These are phyloP conservation scores for Ephialtes manifestator DNA, from an alignment of 2,888 invertebrate genomes.

Conservation along the genomic window DNA sequence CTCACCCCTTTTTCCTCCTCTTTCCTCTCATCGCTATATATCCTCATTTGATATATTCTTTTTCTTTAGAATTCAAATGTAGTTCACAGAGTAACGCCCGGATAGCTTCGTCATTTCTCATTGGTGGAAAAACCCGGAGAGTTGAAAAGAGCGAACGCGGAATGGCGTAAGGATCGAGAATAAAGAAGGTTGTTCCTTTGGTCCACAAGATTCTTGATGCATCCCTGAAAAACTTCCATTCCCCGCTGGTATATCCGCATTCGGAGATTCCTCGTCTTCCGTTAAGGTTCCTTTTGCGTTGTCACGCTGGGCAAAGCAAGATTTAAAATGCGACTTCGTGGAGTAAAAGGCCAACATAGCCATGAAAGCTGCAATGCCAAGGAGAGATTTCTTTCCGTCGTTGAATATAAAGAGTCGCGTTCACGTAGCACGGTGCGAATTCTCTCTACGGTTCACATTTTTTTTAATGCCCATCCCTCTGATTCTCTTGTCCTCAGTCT, in stretches of 20 bases:
- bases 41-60: slow-evolving; percentile 32
- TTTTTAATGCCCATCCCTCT: slow-evolving; percentile 42
- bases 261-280: neutral
- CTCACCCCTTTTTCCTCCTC: slow-evolving; percentile 13
- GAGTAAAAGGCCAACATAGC: slow-evolving; percentile 32
- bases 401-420: slow-evolving; percentile 48
- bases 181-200: slow-evolving; percentile 51
- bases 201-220: slow-evolving; percentile 35
- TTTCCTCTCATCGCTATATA: neutral
- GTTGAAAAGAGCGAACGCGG: slow-evolving; percentile 31
- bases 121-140: slow-evolving; percentile 41
- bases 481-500: slow-evolving; percentile 42
- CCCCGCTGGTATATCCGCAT: neutral
- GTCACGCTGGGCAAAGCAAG: slow-evolving; percentile 34
- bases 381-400: slow-evolving; percentile 40
- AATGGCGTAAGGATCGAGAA: slow-evolving; percentile 1
- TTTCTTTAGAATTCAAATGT: slow-evolving; percentile 62
- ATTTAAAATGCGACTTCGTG: slow-evolving; percentile 57
- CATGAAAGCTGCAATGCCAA: slow-evolving; percentile 6
- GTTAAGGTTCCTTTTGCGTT: slow-evolving; percentile 19
- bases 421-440: neutral
- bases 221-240: slow-evolving; percentile 40
- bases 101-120: slow-evolving; percentile 60
- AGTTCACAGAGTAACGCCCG: slow-evolving; percentile 56
- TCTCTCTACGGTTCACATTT: slow-evolving; percentile 44